Conservation (phyloP, 2,113 vertebrate species). For the Hyla sarda region DNA sequence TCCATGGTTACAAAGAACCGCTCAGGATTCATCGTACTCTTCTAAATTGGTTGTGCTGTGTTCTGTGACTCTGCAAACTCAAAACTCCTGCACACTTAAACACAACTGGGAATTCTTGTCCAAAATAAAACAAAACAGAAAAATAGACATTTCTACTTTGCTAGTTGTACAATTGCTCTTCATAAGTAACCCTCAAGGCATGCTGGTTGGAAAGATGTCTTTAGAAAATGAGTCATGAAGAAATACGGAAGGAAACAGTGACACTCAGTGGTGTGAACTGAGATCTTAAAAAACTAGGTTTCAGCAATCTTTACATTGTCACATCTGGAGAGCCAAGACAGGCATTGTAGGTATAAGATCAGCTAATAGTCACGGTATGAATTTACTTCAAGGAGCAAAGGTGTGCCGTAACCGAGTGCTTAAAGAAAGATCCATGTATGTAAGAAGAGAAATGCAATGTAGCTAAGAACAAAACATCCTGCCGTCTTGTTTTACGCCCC, state of each 20-base stretch:
- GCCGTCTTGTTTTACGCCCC: no score
- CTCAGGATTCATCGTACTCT: neutral
- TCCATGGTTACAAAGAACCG: neutral
- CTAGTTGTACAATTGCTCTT: neutral
- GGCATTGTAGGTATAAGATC: no score
- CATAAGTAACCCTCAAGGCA: neutral
- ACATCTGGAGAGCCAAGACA: no score
- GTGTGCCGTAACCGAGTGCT: no score
- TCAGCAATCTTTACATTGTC: neutral
- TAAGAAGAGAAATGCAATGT: no score
- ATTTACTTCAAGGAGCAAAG: no score
- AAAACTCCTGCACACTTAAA: no score
- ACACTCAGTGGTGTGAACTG: neutral
- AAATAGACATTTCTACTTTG: neutral
- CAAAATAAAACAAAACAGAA: neutral
- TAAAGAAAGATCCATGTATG: no score
- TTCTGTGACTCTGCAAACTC: neutral
- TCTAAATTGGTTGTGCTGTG: neutral
- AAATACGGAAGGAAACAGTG: constrained; percentile 6
- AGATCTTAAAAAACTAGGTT: neutral
- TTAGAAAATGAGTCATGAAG: neutral
- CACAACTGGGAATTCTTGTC: no score
- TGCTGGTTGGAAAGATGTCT: neutral
- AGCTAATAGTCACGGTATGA: no score
- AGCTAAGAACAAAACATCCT: no score